Evolutionary conservation across 2,113 vertebrate species (phyloP), one percentile per base, ranked within the genome.

Genomic region (Chloebia gouldiae): DNA sequence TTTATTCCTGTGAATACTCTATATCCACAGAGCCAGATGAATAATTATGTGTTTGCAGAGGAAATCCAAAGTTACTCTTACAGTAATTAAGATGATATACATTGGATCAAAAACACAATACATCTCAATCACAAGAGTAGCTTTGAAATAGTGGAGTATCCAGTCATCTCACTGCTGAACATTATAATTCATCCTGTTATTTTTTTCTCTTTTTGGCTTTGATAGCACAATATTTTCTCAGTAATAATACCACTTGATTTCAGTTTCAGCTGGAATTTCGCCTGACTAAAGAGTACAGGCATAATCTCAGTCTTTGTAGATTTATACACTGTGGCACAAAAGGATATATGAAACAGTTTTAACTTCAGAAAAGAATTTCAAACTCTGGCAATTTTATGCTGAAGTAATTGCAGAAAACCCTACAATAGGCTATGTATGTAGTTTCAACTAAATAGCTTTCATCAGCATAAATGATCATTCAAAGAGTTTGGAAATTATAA

Each of bases 151-250:
- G 21, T 47, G 61, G 15, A 81, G 37, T 27, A 85, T 28, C 25
- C 37, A 57, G 51, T 39, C 81, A 71, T 69, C 53, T 64, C 16
- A 21, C 6, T 39, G 30, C 15, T 65, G 57, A 91, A 69, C 27
- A 10, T 24, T 35, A 13, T 72, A 84, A 91, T 81, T 92, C 14
- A 75, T 59, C 44, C 50, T 88, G 88, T 39, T 79, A 53, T 86
- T 90, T 92, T 86, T 88, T 72, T 10, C 16, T 35, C 47, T 33
- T 65, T 91, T 76, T 92, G 84, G 91, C 73, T 92, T 89, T 85
- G 87, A 87, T 69, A 91, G 84, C 63, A 78, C 40, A 92, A 19
- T 91, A 87, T 95, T 92, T 93, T 92, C 77, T 80, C 73, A 85
- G 89, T 70, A 90, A 82, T 66, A 94, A 54, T 25, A 80, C 39